phyloP scores from a whole-genome alignment of 2,888 invertebrate genomes.

The Heliconius hortense region DNA sequence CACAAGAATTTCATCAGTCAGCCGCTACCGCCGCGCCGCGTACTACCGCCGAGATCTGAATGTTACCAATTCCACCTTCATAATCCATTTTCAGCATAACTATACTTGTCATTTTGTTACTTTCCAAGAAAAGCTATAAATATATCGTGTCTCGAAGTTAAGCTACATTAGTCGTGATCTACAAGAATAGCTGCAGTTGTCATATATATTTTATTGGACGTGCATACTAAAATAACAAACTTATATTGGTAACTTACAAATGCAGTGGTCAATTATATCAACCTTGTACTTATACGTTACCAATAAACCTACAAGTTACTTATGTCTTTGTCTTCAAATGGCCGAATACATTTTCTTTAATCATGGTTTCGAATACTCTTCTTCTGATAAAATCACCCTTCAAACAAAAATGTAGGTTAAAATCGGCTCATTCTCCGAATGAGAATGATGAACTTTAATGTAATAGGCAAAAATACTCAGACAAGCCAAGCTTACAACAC shows the following conservation, averaged over 20 bases:
- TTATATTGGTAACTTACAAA: background rate
- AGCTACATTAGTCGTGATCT: conserved; percentile 19
- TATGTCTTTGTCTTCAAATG: too few relatives aligned
- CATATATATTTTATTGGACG: background rate
- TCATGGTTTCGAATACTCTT: too few relatives aligned
- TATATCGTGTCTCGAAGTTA: conserved; percentile 9
- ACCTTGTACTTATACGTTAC: too few relatives aligned
- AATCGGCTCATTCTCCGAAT: too few relatives aligned
- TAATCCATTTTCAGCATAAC: conserved; percentile 23
- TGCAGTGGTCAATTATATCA: too few relatives aligned
- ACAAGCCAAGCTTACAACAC: too few relatives aligned
- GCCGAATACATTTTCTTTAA: too few relatives aligned
- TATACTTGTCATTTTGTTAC: conserved; percentile 5
- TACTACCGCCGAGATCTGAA: background rate
- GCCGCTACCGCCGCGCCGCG: conserved; percentile 1
- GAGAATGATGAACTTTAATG: too few relatives aligned
- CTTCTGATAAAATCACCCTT: too few relatives aligned
- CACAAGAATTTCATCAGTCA: conserved; percentile 32
- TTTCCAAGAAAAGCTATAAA: conserved; percentile 15
- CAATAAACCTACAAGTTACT: too few relatives aligned
- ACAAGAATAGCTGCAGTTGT: background rate
- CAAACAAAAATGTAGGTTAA: too few relatives aligned
- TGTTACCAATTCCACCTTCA: conserved; percentile 20
- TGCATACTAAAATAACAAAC: background rate
- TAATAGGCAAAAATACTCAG: too few relatives aligned